phyloP scores from a whole-genome alignment of 1,140 invertebrate species.

The Drosophila serrata region DNA sequence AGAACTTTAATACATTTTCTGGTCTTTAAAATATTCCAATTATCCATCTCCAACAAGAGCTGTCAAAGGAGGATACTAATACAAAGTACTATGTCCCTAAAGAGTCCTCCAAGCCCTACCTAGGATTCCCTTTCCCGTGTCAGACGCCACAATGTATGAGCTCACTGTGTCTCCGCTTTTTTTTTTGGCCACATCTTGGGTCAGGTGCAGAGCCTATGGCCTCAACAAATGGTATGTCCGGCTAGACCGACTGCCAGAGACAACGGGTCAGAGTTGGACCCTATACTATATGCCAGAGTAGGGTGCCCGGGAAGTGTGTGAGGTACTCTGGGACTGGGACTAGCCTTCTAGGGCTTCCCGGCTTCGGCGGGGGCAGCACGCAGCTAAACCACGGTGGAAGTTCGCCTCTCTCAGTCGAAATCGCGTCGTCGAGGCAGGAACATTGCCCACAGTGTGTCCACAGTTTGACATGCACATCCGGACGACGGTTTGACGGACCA shows the following conservation, averaged over 20 bases:
- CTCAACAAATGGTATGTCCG: constrained; percentile 21
- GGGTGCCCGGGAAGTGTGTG: constrained; percentile 21
- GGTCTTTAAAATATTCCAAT: not conserved
- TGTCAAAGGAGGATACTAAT: no score
- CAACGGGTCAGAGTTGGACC: constrained; percentile 35
- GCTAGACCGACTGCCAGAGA: constrained; percentile 37
- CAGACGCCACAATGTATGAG: constrained; percentile 53
- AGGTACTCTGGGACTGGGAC: constrained; percentile 8
- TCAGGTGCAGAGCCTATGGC: constrained; percentile 42
- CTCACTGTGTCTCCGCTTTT: constrained; percentile 36
- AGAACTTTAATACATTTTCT: no score
- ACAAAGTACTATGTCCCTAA: no score
- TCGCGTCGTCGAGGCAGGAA: constrained; percentile 63
- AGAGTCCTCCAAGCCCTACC: not conserved
- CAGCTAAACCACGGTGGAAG: constrained; percentile 25
- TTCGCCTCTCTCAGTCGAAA: constrained; percentile 66
- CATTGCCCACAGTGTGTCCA: constrained; percentile 34
- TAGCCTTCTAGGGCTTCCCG: constrained; percentile 64
- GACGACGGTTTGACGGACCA: constrained; percentile 11
- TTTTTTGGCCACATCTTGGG: constrained; percentile 15
- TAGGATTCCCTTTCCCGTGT: not conserved
- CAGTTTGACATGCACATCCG: constrained; percentile 54
- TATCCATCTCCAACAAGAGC: not conserved
- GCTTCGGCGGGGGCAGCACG: constrained; percentile 23
- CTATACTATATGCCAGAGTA: constrained; percentile 4